Conservation (phyloP, 2,113 vertebrate genomes). For the Danionella cerebrum region DNA sequence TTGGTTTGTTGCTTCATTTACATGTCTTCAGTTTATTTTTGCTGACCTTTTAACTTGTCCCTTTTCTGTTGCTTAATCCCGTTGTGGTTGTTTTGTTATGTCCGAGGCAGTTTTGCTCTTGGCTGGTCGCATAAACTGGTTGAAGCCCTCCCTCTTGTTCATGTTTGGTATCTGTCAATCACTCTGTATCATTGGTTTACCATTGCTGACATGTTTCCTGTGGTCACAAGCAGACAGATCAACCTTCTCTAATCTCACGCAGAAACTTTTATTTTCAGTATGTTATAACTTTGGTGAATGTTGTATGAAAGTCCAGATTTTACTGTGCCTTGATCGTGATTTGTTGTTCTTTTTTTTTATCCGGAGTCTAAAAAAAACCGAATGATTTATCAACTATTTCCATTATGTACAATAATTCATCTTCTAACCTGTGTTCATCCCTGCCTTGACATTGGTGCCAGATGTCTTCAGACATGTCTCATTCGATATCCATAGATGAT, state of each 20-base stretch:
- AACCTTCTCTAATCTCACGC: neutral
- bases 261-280: neutral
- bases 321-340: too few relatives aligned
- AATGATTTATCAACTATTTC: too few relatives aligned
- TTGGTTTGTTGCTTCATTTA: neutral
- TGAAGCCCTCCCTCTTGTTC: neutral
- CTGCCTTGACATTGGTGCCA: too few relatives aligned
- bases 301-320: neutral
- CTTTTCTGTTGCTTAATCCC: neutral
- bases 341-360: too few relatives aligned
- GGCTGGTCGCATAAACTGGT: neutral
- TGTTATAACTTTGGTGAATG: neutral
- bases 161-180: slow-evolving; percentile 30
- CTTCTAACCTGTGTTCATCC: too few relatives aligned
- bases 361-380: too few relatives aligned
- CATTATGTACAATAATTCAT: too few relatives aligned
- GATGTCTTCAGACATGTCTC: too few relatives aligned
- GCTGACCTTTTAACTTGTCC: neutral
- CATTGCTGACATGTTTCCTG: slow-evolving; percentile 25
- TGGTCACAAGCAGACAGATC: slow-evolving; percentile 7
- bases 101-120: neutral
- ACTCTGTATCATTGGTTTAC: slow-evolving; percentile 17
- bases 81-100: neutral
- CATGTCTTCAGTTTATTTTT: neutral
- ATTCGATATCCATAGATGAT: too few relatives aligned